Evolutionary conservation across 2,888 invertebrate species (phyloP).

Genomic region (Melinaea marsaeus): DNA sequence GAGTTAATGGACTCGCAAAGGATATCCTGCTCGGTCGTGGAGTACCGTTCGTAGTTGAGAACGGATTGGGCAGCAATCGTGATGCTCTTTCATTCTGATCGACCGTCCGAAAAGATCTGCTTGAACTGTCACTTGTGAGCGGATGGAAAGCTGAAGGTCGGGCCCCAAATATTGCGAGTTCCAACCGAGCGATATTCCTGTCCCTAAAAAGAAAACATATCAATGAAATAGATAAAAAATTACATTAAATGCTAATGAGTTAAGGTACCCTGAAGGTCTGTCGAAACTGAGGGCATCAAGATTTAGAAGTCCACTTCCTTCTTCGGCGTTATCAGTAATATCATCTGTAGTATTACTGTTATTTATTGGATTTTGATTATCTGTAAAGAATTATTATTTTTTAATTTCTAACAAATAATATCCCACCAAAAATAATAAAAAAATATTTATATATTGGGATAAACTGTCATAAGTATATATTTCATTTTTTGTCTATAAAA

Average conservation of each 20-base stretch:
- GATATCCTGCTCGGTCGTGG: slow-evolving; percentile 43
- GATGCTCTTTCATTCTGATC: slow-evolving; percentile 53
- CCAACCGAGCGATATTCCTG: slow-evolving; percentile 44
- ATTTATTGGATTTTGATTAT: slow-evolving; percentile 48
- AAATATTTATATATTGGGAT: too few species aligned
- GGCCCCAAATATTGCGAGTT: slow-evolving; percentile 58
- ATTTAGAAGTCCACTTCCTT: slow-evolving; percentile 53
- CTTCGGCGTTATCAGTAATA: slow-evolving; percentile 39
- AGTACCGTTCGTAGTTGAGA: slow-evolving; percentile 50
- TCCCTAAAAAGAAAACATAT: slow-evolving; percentile 42
- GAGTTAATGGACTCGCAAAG: slow-evolving; percentile 35
- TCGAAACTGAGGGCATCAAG: slow-evolving; percentile 62
- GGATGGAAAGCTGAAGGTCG: slow-evolving; percentile 68
- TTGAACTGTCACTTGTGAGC: slow-evolving; percentile 43
- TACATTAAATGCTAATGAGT: slow-evolving; percentile 3
- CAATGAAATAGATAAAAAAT: not conserved
- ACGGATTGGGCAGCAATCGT: slow-evolving; percentile 63
- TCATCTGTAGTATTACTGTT: slow-evolving; percentile 43
- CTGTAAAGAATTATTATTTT: slow-evolving; percentile 20
- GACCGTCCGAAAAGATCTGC: slow-evolving; percentile 51
- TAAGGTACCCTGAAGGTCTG: slow-evolving; percentile 47
- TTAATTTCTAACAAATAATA: not conserved
- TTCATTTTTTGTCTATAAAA: too few species aligned
- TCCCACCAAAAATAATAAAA: too few species aligned
- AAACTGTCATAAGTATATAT: too few species aligned